These are phyloP conservation scores for Mesopsocus fuscifrons DNA, from an alignment of 2,888 invertebrate genomes.

Conservation along the genomic window DNA sequence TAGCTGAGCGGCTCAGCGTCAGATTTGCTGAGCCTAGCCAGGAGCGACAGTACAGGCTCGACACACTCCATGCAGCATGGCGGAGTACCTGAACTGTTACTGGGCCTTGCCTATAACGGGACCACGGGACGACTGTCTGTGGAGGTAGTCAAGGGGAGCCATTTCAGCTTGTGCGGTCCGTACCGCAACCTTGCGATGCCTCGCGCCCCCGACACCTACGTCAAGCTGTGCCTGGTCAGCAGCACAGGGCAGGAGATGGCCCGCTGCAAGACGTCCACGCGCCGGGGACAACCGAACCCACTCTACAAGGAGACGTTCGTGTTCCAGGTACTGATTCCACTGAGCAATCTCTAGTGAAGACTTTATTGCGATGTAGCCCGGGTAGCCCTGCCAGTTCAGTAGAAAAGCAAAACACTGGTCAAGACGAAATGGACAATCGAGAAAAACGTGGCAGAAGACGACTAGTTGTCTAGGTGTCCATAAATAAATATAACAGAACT, in stretches of 20 bases:
- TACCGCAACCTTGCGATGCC: conserved; percentile 55
- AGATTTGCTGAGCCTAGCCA: conserved; percentile 57
- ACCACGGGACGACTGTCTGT: conserved; percentile 85
- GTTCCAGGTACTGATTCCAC: conserved; percentile 83
- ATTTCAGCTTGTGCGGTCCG: conserved; percentile 30
- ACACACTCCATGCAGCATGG: conserved; percentile 76
- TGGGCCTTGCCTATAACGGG: conserved; percentile 81
- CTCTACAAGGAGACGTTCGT: conserved; percentile 91
- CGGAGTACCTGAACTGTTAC: conserved; percentile 74
- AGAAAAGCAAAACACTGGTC: not conserved
- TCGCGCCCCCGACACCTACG: conserved; percentile 82
- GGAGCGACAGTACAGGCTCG: conserved; percentile 86
- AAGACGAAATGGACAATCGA: no score
- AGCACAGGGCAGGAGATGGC: conserved; percentile 87
- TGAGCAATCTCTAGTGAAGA: no score
- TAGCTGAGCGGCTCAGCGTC: conserved; percentile 29
- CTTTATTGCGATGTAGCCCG: no score
- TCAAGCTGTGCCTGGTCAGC: conserved; percentile 78
- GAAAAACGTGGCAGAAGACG: no score
- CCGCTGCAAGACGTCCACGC: conserved; percentile 77
- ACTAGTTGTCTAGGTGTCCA: no score
- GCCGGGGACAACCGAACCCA: conserved; percentile 87
- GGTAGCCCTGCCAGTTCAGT: no score
- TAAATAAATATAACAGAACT: no score
- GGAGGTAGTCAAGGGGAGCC: conserved; percentile 66